Base-by-base conservation (phyloP, 1,140 invertebrate species). In the Trialeurodes vaporariorum region DNA sequence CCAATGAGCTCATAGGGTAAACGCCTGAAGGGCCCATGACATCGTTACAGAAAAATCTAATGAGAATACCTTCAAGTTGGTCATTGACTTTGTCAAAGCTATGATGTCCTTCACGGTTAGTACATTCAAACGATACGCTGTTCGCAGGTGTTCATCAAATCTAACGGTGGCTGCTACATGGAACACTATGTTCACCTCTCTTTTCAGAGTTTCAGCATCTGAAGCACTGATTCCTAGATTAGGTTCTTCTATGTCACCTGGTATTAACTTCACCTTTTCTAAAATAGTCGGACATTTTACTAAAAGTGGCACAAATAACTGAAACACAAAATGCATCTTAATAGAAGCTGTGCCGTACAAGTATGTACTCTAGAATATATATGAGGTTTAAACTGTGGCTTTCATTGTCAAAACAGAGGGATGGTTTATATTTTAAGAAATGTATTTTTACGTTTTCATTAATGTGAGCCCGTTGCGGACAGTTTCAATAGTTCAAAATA, bases 301-400 rank as follows among this genome's bases (percentile, higher is more conserved):
- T 71, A 87, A 88, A 0, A 93, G 78, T 73, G 83, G 81, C 69
- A 91, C 88, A 76, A 92, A 94, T 1, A 92, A 76, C 90, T 92
- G 77, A 2, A 81, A 81, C 68, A 67, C n/a, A n/a, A n/a, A n/a
- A n/a, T n/a, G n/a, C n/a, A n/a, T n/a, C n/a, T n/a, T n/a, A n/a
- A n/a, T n/a, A n/a, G n/a, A n/a, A n/a, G n/a, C n/a, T n/a, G n/a
- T n/a, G n/a, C n/a, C n/a, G n/a, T n/a, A n/a, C n/a, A n/a, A n/a
- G n/a, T n/a, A n/a, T n/a, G n/a, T n/a, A n/a, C n/a, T n/a, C n/a
- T n/a, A n/a, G n/a, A n/a, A n/a, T n/a, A n/a, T n/a, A n/a, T n/a
- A n/a, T n/a, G n/a, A n/a, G n/a, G n/a, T n/a, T n/a, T n/a, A n/a
- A n/a, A n/a, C n/a, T n/a, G n/a, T n/a, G n/a, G n/a, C n/a, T n/a